These are phyloP conservation scores for Mobula hypostoma DNA, from an alignment of 2,113 vertebrate species.

Conservation along the genomic window DNA sequence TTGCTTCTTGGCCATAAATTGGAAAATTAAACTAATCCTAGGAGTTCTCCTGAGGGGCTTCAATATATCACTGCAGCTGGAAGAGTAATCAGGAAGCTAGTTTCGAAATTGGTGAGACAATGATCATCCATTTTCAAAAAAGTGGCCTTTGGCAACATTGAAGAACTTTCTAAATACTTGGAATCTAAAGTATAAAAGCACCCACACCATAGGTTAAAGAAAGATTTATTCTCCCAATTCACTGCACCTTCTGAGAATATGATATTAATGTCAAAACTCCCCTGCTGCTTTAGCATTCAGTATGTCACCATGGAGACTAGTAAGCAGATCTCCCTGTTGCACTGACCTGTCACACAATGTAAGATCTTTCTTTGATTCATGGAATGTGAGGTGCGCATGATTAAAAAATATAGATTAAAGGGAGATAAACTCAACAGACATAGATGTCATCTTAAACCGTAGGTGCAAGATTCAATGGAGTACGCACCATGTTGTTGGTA, in stretches of 20 bases:
- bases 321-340: background rate
- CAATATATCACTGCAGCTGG: background rate
- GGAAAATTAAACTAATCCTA: slow-evolving; percentile 21
- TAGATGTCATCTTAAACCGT: background rate
- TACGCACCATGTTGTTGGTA: background rate
- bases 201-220: background rate
- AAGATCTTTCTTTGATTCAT: slow-evolving; percentile 25
- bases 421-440: background rate
- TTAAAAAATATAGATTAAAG: background rate
- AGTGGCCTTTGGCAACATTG: background rate
- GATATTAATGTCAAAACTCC: background rate
- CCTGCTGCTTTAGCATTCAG: background rate
- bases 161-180: background rate
- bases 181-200: background rate
- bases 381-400: background rate
- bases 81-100: background rate
- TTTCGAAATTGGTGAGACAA: slow-evolving; percentile 4
- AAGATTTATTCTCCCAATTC: slow-evolving; percentile 15
- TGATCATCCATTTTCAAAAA: background rate
- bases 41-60: background rate
- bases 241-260: background rate
- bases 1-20: background rate
- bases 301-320: background rate
- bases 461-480: background rate
- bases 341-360: background rate